Conservation (phyloP, 2,113 vertebrate genomes). For the Suncus etruscus region DNA sequence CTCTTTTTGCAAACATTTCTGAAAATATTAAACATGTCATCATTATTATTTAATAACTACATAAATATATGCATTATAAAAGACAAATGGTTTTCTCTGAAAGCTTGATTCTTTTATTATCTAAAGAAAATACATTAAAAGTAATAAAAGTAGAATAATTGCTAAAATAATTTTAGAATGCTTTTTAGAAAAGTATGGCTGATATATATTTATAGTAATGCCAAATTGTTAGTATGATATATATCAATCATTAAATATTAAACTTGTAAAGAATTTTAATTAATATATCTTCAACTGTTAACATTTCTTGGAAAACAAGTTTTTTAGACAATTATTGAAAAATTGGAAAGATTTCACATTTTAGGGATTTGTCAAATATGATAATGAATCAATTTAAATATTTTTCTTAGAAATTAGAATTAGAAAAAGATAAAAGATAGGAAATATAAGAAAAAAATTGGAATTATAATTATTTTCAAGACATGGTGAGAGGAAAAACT, state of each 20-base stretch:
- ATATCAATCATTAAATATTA: not conserved
- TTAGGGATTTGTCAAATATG: not conserved
- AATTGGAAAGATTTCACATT: conserved; percentile 24
- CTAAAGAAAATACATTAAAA: conserved; percentile 25
- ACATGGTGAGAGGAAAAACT: not conserved
- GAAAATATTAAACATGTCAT: not conserved
- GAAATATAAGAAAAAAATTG: not conserved
- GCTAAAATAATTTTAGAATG: not conserved
- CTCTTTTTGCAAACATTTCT: conserved; percentile 33
- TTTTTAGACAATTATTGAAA: conserved; percentile 22
- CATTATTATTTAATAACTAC: not conserved
- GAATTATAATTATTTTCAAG: not conserved
- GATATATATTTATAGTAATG: not conserved
- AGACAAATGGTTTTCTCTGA: not conserved
- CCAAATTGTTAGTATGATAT: conserved; percentile 17
- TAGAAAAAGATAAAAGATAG: not conserved
- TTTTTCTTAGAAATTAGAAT: conserved; percentile 48
- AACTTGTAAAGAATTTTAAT: conserved; percentile 21
- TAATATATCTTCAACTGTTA: not conserved
- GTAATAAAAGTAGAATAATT: not conserved
- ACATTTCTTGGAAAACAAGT: conserved; percentile 5
- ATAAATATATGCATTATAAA: not conserved
- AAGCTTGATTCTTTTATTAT: not conserved
- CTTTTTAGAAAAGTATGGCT: not conserved
- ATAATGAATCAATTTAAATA: not conserved